Conservation (phyloP, 2,113 vertebrate genomes). For the Shinisaurus crocodilurus region DNA sequence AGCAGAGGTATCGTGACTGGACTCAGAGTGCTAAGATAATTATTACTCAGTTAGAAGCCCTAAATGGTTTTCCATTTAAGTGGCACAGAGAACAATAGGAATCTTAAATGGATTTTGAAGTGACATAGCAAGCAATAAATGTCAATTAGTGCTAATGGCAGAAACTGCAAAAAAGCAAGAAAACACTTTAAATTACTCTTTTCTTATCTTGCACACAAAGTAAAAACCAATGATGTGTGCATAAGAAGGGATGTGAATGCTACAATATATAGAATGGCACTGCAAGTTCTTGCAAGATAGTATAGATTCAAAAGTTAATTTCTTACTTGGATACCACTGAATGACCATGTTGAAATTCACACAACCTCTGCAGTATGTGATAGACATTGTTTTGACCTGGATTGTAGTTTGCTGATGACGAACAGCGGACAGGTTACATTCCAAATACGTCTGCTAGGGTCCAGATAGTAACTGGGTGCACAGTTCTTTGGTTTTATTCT, state of each 20-base stretch:
- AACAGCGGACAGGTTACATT: background rate
- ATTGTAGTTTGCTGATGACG: background rate
- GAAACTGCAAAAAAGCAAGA: slow-evolving; percentile 10
- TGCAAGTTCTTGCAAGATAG: background rate
- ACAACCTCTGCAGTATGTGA: background rate
- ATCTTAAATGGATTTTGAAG: slow-evolving; percentile 51
- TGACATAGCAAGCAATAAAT: slow-evolving; percentile 43
- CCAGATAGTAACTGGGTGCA: background rate
- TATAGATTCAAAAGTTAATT: background rate
- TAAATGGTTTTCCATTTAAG: slow-evolving; percentile 50
- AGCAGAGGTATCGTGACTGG: slow-evolving; percentile 26
- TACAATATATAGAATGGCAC: background rate
- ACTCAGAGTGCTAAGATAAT: slow-evolving; percentile 36
- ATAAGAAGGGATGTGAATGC: slow-evolving; percentile 8
- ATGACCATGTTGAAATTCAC: background rate
- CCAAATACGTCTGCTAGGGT: background rate
- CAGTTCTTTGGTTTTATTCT: background rate
- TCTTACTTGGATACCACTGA: background rate
- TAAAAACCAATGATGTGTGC: slow-evolving; percentile 12
- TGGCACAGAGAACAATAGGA: slow-evolving; percentile 41
- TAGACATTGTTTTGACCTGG: background rate
- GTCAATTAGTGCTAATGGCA: slow-evolving; percentile 45
- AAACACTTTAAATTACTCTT: background rate
- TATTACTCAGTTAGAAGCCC: slow-evolving; percentile 50
- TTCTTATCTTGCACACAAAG: background rate